Conservation (phyloP, 2,797 vertebrate genomes). For the Okamejei kenojei region DNA sequence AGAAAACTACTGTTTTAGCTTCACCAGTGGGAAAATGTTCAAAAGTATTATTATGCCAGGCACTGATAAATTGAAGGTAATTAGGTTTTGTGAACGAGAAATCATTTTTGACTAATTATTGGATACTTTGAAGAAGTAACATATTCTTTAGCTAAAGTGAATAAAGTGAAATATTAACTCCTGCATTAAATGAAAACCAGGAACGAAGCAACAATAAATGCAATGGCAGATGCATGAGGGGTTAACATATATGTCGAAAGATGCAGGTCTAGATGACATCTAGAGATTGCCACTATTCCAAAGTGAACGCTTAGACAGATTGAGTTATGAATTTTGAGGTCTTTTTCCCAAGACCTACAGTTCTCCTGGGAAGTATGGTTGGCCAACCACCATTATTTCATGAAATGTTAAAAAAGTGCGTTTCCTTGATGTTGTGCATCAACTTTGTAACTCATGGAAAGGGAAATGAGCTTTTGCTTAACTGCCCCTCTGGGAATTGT, state of each 20-base stretch:
- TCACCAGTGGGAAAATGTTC: too few species aligned
- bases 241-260: not conserved
- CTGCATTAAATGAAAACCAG: not conserved
- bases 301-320: not conserved
- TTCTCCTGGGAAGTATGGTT: not conserved
- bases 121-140: too few species aligned
- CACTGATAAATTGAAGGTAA: too few species aligned
- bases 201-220: not conserved
- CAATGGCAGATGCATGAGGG: not conserved
- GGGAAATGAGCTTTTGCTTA: constrained; percentile 21
- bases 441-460: not conserved
- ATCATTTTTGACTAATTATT: too few species aligned
- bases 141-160: not conserved
- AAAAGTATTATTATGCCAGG: too few species aligned
- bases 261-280: not conserved
- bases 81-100: too few species aligned
- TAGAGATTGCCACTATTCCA: not conserved
- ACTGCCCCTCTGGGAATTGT: not conserved
- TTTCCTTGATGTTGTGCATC: constrained; percentile 7
- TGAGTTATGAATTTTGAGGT: not conserved
- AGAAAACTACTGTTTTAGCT: too few species aligned
- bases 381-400: not conserved
- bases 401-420: not conserved
- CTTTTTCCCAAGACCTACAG: constrained; percentile 9
- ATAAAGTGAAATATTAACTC: not conserved